Base-by-base conservation (phyloP, 1,140 invertebrate genomes). In the Drosophila watanabei region DNA sequence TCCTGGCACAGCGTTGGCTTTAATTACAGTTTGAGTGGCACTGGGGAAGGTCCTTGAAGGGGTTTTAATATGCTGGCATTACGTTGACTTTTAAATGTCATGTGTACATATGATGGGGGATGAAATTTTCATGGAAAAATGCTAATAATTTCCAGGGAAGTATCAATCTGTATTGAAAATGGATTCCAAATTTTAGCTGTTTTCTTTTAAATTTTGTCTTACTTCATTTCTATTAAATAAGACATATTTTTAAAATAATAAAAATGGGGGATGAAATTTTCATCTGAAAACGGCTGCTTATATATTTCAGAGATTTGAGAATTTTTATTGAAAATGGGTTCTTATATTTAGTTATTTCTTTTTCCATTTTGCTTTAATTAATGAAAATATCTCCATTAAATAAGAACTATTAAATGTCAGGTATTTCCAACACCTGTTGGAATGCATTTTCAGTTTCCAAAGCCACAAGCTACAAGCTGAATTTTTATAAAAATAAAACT, bases 21-120 rank as follows among this genome's bases (percentile, higher is more conserved):
- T 87, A 82, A 86, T 86, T 86, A 82, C 75, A 72, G 65, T 80
- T 86, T 51, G 75, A 86, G 75, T 68, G 69, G 37, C 66, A 65
- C 57, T 85, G 61, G 64, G 46, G 39, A 20, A 54, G 72, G 46
- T 64, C 43, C 63, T 65, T 62, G 30, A 65, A 35, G 8, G 20
- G 32, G 63, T n/a, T 66, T 24, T 49, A 58, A 35, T 51, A 56
- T 16, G 52, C 20, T 37, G 62, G 43, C 63, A 28, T 30, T 57
- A 20, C 11, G n/a, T 11, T 14, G 49, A 45, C 65, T 54, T 30
- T 20, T 24, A 20, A 37, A 20, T 32, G 39, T 51, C 68, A 70
- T 33, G 13, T 18, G 45, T 8, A 24, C 24, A 24, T 24, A 10
- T 57, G 14, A 33, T 18, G 20, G 48, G 63, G 68, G 63, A 16